Conservation (phyloP, 2,113 vertebrate species). For the Grammomys surdaster region DNA sequence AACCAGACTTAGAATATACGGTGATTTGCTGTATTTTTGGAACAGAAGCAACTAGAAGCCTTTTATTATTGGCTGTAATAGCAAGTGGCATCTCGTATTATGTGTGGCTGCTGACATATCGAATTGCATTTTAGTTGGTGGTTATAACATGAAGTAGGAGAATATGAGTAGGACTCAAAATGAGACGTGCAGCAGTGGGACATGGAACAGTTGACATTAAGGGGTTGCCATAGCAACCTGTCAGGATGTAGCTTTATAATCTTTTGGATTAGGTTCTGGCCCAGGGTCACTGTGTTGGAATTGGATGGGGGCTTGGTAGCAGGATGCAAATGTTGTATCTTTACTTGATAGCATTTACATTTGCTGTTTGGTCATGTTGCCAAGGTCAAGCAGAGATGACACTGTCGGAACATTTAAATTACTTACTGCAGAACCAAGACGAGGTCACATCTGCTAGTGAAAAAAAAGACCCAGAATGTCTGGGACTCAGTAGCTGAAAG, state of each 20-base stretch:
- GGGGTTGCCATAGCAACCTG: constrained; percentile 78
- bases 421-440: constrained; percentile 44
- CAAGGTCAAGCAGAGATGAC: constrained; percentile 66
- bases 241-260: constrained; percentile 78
- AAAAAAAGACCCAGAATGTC: constrained; percentile 67
- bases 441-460: constrained; percentile 68
- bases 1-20: constrained; percentile 55
- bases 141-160: constrained; percentile 74
- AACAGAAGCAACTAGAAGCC: constrained; percentile 79
- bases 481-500: constrained; percentile 56
- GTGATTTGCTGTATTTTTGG: constrained; percentile 72
- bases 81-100: constrained; percentile 65
- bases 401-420: constrained; percentile 71
- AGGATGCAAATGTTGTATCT: constrained; percentile 46
- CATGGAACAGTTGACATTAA: constrained; percentile 70
- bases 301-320: constrained; percentile 29
- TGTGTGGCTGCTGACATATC: constrained; percentile 78
- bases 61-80: constrained; percentile 76
- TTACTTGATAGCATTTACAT: constrained; percentile 57
- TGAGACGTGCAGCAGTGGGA: constrained; percentile 74
- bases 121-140: constrained; percentile 79
- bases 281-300: constrained; percentile 64
- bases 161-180: constrained; percentile 75
- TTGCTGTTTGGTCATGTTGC: constrained; percentile 55
- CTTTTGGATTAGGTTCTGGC: constrained; percentile 75